Evolutionary conservation across 1,140 invertebrate genomes (phyloP).

Genomic region (Ctenoplectra terminalis): DNA sequence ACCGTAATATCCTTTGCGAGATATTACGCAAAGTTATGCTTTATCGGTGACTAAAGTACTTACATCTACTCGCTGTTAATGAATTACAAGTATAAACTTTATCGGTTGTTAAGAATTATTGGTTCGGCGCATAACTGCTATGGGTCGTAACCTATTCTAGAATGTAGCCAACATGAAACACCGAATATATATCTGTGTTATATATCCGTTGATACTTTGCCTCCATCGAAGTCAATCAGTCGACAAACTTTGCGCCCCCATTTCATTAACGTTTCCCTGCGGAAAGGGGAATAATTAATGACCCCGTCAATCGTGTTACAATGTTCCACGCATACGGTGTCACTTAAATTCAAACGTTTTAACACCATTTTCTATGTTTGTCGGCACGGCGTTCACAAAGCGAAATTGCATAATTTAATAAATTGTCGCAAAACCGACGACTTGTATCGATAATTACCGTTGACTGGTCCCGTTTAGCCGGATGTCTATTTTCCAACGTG

Average conservation of each 20-base stretch:
- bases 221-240: not conserved
- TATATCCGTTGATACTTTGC: not conserved
- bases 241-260: not conserved
- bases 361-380: not conserved
- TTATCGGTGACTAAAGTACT: not conserved
- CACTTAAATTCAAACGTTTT: not conserved
- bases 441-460: constrained; percentile 10
- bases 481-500: not conserved
- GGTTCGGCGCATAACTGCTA: not conserved
- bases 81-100: not conserved
- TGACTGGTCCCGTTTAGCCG: not conserved
- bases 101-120: not conserved
- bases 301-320: constrained; percentile 1
- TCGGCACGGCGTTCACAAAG: constrained; percentile 14
- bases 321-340: not conserved
- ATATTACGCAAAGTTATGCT: not conserved
- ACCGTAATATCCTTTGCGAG: not conserved
- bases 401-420: constrained; percentile 17
- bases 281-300: constrained; percentile 16
- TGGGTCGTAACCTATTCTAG: too few species aligned
- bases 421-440: not conserved
- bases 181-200: not conserved
- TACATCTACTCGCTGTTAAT: not conserved
- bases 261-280: constrained; percentile 12
- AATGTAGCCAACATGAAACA: not conserved